phyloP scores from a whole-genome alignment of 2,888 invertebrate genomes.

The Onchidella celtica region DNA sequence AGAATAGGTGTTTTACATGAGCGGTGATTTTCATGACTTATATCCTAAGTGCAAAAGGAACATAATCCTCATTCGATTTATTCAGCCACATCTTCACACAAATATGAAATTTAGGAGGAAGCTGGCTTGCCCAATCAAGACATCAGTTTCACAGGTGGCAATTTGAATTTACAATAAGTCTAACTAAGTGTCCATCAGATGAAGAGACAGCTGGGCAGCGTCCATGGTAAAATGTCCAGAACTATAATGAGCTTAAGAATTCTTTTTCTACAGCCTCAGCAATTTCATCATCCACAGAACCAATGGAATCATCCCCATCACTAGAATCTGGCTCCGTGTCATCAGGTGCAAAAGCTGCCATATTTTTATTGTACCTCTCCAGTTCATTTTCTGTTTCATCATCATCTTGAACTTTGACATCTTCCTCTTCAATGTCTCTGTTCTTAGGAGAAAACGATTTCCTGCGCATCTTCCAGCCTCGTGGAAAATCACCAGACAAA shows the following conservation, averaged over 20 bases:
- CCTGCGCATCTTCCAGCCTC: constrained; percentile 75
- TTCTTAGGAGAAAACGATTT: constrained; percentile 56
- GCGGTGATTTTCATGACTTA: too few relatives aligned
- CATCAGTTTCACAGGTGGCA: too few relatives aligned
- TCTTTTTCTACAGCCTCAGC: constrained; percentile 80
- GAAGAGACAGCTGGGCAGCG: too few relatives aligned
- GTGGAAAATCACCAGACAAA: constrained; percentile 77
- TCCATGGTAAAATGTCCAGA: too few relatives aligned
- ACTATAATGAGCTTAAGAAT: constrained; percentile 66
- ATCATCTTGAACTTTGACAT: constrained; percentile 58
- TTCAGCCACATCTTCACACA: too few relatives aligned
- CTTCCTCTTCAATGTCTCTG: constrained; percentile 45
- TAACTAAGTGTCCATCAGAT: too few relatives aligned
- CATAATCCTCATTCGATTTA: too few relatives aligned
- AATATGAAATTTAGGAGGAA: too few relatives aligned
- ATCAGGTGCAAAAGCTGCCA: constrained; percentile 68
- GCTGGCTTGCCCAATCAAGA: too few relatives aligned
- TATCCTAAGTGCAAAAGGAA: too few relatives aligned
- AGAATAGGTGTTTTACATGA: too few relatives aligned
- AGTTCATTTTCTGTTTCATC: constrained; percentile 70
- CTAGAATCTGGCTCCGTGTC: constrained; percentile 58
- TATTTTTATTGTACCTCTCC: constrained; percentile 66
- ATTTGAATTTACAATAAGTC: too few relatives aligned
- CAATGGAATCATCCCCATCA: constrained; percentile 71
- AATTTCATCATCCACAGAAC: constrained; percentile 80